Percentiles rank a stretch among this genome's conserved stretches.
Evolutionary conservation across 1,140 invertebrate species (phyloP).

Genomic region (Brachionus manjavacas): DNA sequence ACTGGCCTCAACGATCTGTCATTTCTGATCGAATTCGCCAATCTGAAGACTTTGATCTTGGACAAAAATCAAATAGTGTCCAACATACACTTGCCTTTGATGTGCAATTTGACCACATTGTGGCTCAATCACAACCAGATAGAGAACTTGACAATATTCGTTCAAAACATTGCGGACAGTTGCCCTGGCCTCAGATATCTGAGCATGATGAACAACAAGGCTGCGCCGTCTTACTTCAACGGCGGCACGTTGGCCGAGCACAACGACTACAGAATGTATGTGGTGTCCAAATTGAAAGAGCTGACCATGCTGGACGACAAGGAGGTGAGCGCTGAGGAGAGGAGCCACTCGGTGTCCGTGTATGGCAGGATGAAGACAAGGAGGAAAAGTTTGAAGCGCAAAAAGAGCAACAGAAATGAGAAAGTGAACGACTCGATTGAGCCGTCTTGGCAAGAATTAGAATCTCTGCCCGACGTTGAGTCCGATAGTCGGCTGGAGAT

Average conservation of each 20-base stretch:
- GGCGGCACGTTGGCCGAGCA: slow-evolving; percentile 70
- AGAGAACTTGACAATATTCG: slow-evolving; percentile 66
- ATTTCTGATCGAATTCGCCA: slow-evolving; percentile 51
- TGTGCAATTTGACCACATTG: slow-evolving; percentile 66
- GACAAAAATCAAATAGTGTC: slow-evolving; percentile 69
- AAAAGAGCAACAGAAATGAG: background rate
- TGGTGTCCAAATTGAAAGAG: slow-evolving; percentile 47
- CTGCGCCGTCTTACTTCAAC: slow-evolving; percentile 69
- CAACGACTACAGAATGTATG: slow-evolving; percentile 68
- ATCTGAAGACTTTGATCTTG: slow-evolving; percentile 67
- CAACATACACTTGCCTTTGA: slow-evolving; percentile 64
- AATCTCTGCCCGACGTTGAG: background rate
- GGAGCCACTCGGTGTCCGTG: background rate
- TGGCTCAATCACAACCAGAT: slow-evolving; percentile 75
- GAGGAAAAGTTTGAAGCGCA: background rate
- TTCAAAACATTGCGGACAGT: slow-evolving; percentile 64
- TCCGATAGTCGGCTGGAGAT: background rate
- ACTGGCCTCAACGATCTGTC: slow-evolving; percentile 1
- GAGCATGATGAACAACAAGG: slow-evolving; percentile 72
- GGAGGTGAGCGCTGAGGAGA: slow-evolving; percentile 44
- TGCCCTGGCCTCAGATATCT: slow-evolving; percentile 67
- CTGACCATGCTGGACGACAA: slow-evolving; percentile 49
- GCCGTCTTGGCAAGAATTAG: background rate
- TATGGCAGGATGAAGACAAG: background rate
- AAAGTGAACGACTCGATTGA: background rate